phyloP scores from a whole-genome alignment of 2,797 vertebrate genomes.

The Mormyrus hasselquistii region DNA sequence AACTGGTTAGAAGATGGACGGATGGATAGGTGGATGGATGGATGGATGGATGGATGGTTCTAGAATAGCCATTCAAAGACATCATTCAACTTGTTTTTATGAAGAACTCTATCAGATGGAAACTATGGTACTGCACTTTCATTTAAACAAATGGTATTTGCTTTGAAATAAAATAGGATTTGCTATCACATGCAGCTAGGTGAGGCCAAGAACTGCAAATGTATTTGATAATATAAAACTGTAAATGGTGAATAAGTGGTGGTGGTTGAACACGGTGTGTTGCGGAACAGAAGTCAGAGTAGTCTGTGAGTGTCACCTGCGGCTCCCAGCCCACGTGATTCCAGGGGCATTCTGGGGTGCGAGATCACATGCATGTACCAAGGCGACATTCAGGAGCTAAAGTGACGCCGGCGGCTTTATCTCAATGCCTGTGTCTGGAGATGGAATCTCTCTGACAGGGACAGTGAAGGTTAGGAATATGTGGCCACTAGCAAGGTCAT shows the following conservation, averaged over 20 bases:
- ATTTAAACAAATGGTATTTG: conserved; percentile 1
- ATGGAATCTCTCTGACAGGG: neutral
- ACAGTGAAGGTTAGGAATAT: neutral
- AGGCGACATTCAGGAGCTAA: neutral
- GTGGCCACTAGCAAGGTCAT: neutral
- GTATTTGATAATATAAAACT: neutral
- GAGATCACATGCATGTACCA: neutral
- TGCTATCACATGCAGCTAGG: neutral
- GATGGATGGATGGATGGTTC: neutral
- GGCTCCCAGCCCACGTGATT: neutral
- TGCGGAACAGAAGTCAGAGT: neutral
- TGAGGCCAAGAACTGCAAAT: neutral
- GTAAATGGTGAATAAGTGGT: neutral
- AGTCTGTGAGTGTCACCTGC: neutral
- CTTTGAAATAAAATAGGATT: conserved; percentile 1
- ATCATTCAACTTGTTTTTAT: neutral
- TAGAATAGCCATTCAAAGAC: neutral
- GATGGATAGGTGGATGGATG: neutral
- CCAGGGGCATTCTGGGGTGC: neutral
- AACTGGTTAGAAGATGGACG: neutral
- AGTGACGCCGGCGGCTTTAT: neutral
- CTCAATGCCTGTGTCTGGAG: neutral
- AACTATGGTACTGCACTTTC: neutral
- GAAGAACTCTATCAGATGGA: neutral
- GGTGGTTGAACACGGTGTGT: neutral